Base-by-base conservation (phyloP, 2,888 invertebrate species). In the Eupithecia subfuscata region DNA sequence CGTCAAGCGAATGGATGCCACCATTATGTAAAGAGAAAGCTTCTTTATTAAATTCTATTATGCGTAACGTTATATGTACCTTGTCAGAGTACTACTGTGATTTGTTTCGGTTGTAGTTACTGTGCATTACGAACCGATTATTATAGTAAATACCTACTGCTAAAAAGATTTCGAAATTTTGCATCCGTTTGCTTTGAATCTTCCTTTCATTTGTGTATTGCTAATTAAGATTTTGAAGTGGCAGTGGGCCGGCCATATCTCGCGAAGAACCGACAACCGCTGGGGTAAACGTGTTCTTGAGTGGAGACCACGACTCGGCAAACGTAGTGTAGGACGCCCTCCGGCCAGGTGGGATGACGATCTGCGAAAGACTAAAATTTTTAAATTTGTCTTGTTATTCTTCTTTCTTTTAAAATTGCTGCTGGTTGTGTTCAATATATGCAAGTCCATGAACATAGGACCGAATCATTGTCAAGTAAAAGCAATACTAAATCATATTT, bases 21-120 rank as follows among this genome's bases (percentile, higher is more conserved):
- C 84, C 85, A 87, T 92, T 92, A 91, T 89, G 89, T 90, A 92
- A 93, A 88, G 92, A 90, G 92, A 92, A 92, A 92, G 92, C 87
- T 87, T 81, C 84, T 87, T 87, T 86, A 87, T 87, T 86, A 86
- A 87, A 85, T 82, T 85, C 84, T 85, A 85, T 83, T 83, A 83
- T 83, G 83, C 79, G 78, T 79, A 75, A 75, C 78, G 74, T 83
- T 82, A 78, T 73, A 78, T 79, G 75, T 56, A 56, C 52, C 52
- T 75, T 74, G 69, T 67, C 30, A 45, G 52, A 69, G 52, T 74
- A 67, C 40, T 67, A 70, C 70, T 71, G 71, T 71, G 65, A 71
- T 77, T 77, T 64, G 71, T 60, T 71, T 74, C 18, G 60, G 73
- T 14, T 14, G 60, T 25, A 14, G 56, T 68, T 70, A 76, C 60